Percentiles rank a stretch among this genome's conserved stretches.
These are phyloP conservation scores for Orchesella flavescens DNA, from an alignment of 2,888 invertebrate genomes.

Conservation along the genomic window DNA sequence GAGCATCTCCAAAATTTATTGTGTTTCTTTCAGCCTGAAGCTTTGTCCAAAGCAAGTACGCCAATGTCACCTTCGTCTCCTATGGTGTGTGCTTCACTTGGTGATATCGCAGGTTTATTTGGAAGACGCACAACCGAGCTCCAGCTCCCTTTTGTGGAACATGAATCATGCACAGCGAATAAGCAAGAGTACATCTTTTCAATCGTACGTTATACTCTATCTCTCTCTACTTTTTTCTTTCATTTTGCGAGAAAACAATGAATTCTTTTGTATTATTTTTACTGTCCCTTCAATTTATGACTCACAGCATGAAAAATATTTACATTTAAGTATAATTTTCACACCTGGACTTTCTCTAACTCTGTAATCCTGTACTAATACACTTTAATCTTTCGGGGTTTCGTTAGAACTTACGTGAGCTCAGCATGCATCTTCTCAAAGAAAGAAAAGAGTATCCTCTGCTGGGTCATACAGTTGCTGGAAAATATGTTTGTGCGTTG, in stretches of 20 bases:
- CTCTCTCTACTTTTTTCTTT: not conserved
- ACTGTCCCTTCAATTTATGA: slow-evolving; percentile 4
- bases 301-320: not conserved
- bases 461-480: slow-evolving; percentile 86
- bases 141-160: slow-evolving; percentile 84
- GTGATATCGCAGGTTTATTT: slow-evolving; percentile 76
- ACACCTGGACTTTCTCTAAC: not conserved
- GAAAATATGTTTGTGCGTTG: slow-evolving; percentile 87
- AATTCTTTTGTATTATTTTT: not conserved
- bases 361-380: not conserved
- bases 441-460: slow-evolving; percentile 77
- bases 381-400: no score
- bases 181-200: slow-evolving; percentile 91
- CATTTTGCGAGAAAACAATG: not conserved
- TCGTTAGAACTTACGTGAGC: slow-evolving; percentile 84
- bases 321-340: not conserved
- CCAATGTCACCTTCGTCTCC: slow-evolving; percentile 85
- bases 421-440: slow-evolving; percentile 87
- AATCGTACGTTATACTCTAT: slow-evolving; percentile 78
- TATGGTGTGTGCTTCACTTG: slow-evolving; percentile 74
- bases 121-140: slow-evolving; percentile 74
- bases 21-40: slow-evolving; percentile 80
- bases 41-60: slow-evolving; percentile 87
- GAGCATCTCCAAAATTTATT: slow-evolving; percentile 2
- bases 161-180: slow-evolving; percentile 89